These are phyloP conservation scores for Trypoxylus dichotomus DNA, from an alignment of 1,140 invertebrate species.

Conservation along the genomic window DNA sequence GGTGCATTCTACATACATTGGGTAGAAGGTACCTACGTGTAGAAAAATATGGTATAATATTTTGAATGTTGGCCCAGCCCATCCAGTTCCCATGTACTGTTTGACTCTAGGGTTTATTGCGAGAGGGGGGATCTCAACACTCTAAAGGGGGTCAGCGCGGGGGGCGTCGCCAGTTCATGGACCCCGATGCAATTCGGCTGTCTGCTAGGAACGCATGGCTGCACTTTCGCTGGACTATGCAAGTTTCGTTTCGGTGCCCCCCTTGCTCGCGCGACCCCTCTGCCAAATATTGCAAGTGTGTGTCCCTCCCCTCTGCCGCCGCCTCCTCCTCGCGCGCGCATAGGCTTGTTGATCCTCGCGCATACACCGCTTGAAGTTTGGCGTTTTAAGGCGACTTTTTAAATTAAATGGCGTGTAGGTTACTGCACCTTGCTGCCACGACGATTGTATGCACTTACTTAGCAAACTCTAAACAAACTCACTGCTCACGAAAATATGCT, in stretches of 20 bases:
- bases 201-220: constrained; percentile 53
- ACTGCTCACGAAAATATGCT: constrained; percentile 12
- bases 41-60: constrained; percentile 30
- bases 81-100: constrained; percentile 24
- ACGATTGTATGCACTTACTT: neutral
- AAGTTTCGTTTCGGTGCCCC: constrained; percentile 39
- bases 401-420: constrained; percentile 12
- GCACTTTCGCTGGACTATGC: constrained; percentile 52
- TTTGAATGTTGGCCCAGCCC: constrained; percentile 25
- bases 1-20: neutral
- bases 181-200: constrained; percentile 51
- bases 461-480: constrained; percentile 17
- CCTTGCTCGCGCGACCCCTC: constrained; percentile 28
- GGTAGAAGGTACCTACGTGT: constrained; percentile 12
- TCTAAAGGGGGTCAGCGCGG: constrained; percentile 7
- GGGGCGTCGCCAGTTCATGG: constrained; percentile 44
- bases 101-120: constrained; percentile 22
- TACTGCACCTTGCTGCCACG: constrained; percentile 17
- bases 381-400: constrained; percentile 17
- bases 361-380: constrained; percentile 6
- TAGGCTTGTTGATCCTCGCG: constrained; percentile 31
- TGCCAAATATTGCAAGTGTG: constrained; percentile 31
- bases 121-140: constrained; percentile 28
- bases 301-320: neutral
- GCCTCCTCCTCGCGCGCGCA: neutral